Base-by-base conservation (phyloP, 1,140 invertebrate genomes). In the Mya arenaria region DNA sequence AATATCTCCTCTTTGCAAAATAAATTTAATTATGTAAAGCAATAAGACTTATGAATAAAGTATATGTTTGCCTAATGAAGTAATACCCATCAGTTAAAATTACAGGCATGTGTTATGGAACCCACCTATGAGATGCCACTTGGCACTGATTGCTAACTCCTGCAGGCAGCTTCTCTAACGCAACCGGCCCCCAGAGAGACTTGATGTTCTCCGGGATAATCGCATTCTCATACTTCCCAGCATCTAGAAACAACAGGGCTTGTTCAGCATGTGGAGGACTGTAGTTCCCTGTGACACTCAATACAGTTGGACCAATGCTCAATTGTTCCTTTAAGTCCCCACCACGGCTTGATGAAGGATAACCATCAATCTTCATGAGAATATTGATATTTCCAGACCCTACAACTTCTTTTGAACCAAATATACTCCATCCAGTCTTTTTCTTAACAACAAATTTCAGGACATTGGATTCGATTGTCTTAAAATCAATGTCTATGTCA, bases 151-250 rank as follows among this genome's bases (percentile, higher is more conserved):
- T 91, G 10, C 86, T 58, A 55, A 58, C 63, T 0, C 86, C 89
- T 0, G 75, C 73, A 19, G 88, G 85, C 17, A 90, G 81, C 37
- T 58, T 60, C 1, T 81, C 48, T 8, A 91, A 75, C 1, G 87
- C 85, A 3, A 90, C 75, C 4, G 90, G 89, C 15, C 90, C 89
- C 88, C 88, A 91, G 71, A 91, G 75, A 30, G 74, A 63, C 62
- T 91, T 88, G 6, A 90, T 65, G n/a, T 88, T 83, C 56, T 88
- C 88, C 60, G 89, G 90, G 82, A 91, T 90, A 17, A 88, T 81
- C 36, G 79, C 85, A n/a, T 71, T 79, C 32, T 87, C 79, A 72
- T 87, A 91, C 6, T 55, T 58, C 13, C 84, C 84, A 3, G 58
- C 37, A n/a, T 79, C 52, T 39, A 89, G 74, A 44, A 66, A 82